phyloP scores from a whole-genome alignment of 2,113 vertebrate species.

The Cyrtonyx montezumae region DNA sequence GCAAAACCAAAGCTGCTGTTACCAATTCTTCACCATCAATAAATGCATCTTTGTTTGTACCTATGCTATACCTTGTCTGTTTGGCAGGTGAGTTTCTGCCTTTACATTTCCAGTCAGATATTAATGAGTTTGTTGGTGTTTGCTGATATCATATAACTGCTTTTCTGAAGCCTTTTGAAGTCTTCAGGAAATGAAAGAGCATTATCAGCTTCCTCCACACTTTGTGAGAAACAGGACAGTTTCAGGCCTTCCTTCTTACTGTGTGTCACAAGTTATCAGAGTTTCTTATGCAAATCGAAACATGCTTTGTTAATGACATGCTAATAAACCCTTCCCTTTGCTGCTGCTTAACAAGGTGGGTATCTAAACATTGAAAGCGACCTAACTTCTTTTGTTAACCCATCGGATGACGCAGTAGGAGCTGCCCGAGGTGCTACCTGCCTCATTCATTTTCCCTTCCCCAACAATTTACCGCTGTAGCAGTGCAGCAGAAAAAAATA shows the following conservation, averaged over 20 bases:
- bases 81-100: neutral
- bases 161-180: neutral
- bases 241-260: neutral
- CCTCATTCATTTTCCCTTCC: neutral
- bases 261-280: neutral
- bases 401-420: neutral
- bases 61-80: neutral
- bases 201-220: conserved; percentile 41
- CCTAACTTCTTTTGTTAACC: neutral
- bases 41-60: neutral
- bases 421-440: neutral
- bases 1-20: neutral
- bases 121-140: neutral
- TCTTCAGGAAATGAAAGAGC: conserved; percentile 19
- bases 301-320: neutral
- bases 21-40: neutral
- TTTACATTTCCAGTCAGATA: neutral
- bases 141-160: neutral
- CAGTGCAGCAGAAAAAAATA: neutral
- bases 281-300: neutral
- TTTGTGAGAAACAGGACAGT: neutral
- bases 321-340: neutral
- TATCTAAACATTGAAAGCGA: neutral
- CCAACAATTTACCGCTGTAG: neutral
- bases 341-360: neutral